Evolutionary conservation across 2,113 vertebrate genomes (phyloP), one percentile per base, ranked within the genome.

Genomic region (Chionomys nivalis): DNA sequence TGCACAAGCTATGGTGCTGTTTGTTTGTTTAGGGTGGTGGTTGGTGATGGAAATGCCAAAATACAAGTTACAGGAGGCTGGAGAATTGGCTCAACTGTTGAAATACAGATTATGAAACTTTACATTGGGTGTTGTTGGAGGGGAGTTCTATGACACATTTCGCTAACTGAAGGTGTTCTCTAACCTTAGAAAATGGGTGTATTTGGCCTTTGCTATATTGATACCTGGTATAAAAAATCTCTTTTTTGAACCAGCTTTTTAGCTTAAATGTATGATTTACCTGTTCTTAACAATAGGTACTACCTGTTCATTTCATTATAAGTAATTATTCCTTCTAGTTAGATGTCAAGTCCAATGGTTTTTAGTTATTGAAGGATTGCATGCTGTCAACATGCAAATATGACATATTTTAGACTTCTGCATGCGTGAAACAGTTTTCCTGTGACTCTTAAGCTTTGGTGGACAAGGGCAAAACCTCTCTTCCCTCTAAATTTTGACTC

Each of bases 321-420:
- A 90, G 58, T 93, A 55, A 91, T 93, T 96, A 91, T 89, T 96
- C 61, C 93, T 94, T 90, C 70, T 88, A 97, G 96, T 90, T 96
- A 91, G 78, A 93, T 91, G 75, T 79, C 83, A 94, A 70, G 33
- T 52, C 93, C 55, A 72, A 66, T 81, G 85, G 75, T 90, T 94
- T 94, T 42, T 96, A 90, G 66, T 93, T 94, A 17, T 93, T 82
- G 47, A 82, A 94, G 31, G 85, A 85, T 63, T 93, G 12, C 61
- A 58, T 90, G 61, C 26, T 92, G 52, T 93, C 66, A 68, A 33
- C 55, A 89, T 55, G 47, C 77, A 93, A 93, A 90, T 88, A 68
- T 65, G 78, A 82, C 76, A 92, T 52, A 92, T 52, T 93, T 93
- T 81, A 96, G 87, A 94, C 82, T 16, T 44, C 19, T 19, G 55